phyloP scores from a whole-genome alignment of 2,797 vertebrate genomes.

The Triplophysa yarkandensis region DNA sequence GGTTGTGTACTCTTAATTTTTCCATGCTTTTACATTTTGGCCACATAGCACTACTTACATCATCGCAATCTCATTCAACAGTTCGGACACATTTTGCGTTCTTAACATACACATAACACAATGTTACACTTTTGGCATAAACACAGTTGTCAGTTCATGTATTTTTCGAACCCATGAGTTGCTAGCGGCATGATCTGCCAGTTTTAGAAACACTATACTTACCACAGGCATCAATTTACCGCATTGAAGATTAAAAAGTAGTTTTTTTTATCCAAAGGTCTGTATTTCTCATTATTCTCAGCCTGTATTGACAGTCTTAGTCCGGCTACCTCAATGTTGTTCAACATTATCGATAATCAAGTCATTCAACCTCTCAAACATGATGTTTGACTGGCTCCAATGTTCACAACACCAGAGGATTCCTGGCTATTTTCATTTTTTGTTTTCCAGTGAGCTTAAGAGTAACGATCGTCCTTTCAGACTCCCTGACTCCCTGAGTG shows the following conservation, averaged over 20 bases:
- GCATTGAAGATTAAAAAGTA: neutral
- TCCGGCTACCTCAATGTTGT: too few species aligned
- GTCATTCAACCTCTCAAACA: too few species aligned
- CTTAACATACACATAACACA: conserved; percentile 5
- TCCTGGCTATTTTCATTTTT: conserved; percentile 18
- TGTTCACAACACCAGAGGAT: neutral
- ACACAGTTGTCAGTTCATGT: neutral
- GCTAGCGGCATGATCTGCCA: neutral
- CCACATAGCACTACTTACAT: conserved; percentile 13
- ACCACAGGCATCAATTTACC: neutral
- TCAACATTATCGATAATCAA: too few species aligned
- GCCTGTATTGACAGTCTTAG: too few species aligned
- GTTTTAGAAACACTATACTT: neutral
- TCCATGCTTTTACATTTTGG: neutral
- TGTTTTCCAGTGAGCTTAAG: conserved; percentile 7
- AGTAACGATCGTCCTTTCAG: conserved; percentile 22
- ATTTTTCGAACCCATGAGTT: neutral
- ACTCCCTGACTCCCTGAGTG: conserved; percentile 40
- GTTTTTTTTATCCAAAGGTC: neutral
- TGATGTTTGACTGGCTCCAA: conserved; percentile 18
- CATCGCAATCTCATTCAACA: neutral
- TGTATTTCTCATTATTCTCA: too few species aligned
- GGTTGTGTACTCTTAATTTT: neutral
- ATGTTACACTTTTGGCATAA: neutral
- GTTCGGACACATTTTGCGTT: conserved; percentile 11